Percentiles rank a stretch among this genome's conserved stretches.
Evolutionary conservation across 2,888 invertebrate species (phyloP).

Genomic region (Venusia cambrica): DNA sequence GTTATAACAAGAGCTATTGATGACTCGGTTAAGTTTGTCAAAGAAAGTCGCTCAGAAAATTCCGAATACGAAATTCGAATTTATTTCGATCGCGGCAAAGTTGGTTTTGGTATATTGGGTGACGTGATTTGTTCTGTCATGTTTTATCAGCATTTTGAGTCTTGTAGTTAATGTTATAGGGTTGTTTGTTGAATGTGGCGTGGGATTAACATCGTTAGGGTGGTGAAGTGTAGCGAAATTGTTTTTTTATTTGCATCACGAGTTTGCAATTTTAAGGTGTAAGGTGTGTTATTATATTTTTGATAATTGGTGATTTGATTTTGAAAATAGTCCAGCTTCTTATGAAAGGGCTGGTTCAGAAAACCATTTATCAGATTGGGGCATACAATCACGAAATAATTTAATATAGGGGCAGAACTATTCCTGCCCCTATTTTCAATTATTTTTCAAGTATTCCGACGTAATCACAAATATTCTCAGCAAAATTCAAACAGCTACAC

Average conservation of each 20-base stretch:
- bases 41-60: slow-evolving; percentile 5
- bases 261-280: slow-evolving; percentile 47
- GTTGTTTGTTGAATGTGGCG: not conserved
- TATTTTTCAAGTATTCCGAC: no score
- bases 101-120: slow-evolving; percentile 3
- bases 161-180: not conserved
- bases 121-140: slow-evolving; percentile 8
- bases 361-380: no score
- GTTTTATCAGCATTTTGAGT: not conserved
- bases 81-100: slow-evolving; percentile 9
- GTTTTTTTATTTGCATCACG: slow-evolving; percentile 49
- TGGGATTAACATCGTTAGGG: slow-evolving; percentile 18
- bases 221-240: slow-evolving; percentile 35
- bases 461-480: no score
- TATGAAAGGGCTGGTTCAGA: no score
- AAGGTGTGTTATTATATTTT: slow-evolving; percentile 29
- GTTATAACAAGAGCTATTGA: not conserved
- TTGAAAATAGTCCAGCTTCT: no score
- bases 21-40: not conserved
- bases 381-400: slow-evolving; percentile 1
- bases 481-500: no score
- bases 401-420: no score
- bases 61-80: slow-evolving; percentile 12
- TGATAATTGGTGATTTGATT: slow-evolving; percentile 18
- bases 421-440: no score